A percentile compares a stretch with the other conserved stretches of the same genome.
These are phyloP conservation scores for Gortyna flavago DNA, from an alignment of 2,888 invertebrate species.

Conservation along the genomic window DNA sequence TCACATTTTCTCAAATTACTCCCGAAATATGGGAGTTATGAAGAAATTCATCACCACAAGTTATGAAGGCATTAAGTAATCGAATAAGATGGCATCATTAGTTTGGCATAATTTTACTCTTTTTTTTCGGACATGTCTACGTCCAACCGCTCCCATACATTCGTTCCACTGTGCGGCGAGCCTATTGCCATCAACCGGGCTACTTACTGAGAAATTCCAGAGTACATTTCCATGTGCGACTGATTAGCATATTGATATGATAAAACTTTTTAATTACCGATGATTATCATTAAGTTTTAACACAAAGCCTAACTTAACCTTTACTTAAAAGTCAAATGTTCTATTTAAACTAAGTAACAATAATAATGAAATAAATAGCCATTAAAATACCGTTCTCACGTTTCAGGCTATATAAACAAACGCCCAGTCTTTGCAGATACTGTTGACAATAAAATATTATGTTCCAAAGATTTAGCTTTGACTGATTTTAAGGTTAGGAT, in stretches of 20 bases:
- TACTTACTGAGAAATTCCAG: neutral
- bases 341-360: slow-evolving; percentile 21
- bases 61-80: no score
- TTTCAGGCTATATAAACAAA: slow-evolving; percentile 45
- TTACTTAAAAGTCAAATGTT: slow-evolving; percentile 1
- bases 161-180: no score
- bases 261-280: neutral
- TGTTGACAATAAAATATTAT: slow-evolving; percentile 46
- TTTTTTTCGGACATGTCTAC: no score
- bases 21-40: no score
- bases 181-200: neutral
- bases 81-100: no score
- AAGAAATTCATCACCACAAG: no score
- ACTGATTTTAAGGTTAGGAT: slow-evolving; percentile 35
- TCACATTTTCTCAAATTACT: no score
- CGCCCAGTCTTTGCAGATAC: slow-evolving; percentile 26
- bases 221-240: neutral
- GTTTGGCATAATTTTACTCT: no score
- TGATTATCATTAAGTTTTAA: neutral
- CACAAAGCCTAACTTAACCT: neutral
- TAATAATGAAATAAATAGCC: slow-evolving; percentile 36
- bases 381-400: slow-evolving; percentile 59
- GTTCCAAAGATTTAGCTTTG: slow-evolving; percentile 29
- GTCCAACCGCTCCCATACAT: no score
- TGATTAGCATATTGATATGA: neutral